These are phyloP conservation scores for Ectemnius cavifrons DNA, from an alignment of 2,888 invertebrate species.

Conservation along the genomic window DNA sequence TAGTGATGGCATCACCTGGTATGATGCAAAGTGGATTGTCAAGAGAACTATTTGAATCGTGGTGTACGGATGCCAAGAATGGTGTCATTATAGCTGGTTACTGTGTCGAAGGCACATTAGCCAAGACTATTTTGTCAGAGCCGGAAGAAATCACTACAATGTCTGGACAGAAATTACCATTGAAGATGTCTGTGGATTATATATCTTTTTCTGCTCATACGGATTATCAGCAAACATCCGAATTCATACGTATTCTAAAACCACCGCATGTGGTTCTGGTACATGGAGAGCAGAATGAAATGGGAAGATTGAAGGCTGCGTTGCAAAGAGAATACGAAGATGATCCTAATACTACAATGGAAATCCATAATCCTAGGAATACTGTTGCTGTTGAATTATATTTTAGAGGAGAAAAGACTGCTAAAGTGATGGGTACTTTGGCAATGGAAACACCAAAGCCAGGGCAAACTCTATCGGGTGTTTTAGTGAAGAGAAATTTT, in stretches of 20 bases:
- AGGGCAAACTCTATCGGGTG: conserved; percentile 90
- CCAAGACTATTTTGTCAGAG: conserved; percentile 96
- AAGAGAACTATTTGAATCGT: conserved; percentile 97
- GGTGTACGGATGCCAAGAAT: conserved; percentile 99
- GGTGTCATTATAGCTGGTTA: conserved; percentile 99
- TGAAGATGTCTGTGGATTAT: conserved; percentile 99
- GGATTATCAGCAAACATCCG: conserved; percentile 98
- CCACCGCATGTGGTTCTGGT: conserved; percentile 98
- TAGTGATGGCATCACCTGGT: conserved; percentile 99
- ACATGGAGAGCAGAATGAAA: conserved; percentile 99
- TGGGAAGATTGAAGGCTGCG: conserved; percentile 97
- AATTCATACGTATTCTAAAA: conserved; percentile 95
- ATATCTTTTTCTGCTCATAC: conserved; percentile 99
- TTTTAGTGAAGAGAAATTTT: conserved; percentile 97
- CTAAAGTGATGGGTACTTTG: conserved; percentile 97
- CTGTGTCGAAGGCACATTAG: conserved; percentile 93
- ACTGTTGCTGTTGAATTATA: conserved; percentile 95
- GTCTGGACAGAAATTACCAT: conserved; percentile 96
- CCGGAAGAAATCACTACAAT: conserved; percentile 98
- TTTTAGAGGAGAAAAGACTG: conserved; percentile 98
- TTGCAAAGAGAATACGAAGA: conserved; percentile 95
- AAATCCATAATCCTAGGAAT: conserved; percentile 97
- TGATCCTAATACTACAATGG: conserved; percentile 88
- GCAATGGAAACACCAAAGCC: conserved; percentile 91
- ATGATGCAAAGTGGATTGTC: conserved; percentile 99